These are phyloP conservation scores for Eustalomyia histrio DNA, from an alignment of 2,888 invertebrate genomes.

Conservation along the genomic window DNA sequence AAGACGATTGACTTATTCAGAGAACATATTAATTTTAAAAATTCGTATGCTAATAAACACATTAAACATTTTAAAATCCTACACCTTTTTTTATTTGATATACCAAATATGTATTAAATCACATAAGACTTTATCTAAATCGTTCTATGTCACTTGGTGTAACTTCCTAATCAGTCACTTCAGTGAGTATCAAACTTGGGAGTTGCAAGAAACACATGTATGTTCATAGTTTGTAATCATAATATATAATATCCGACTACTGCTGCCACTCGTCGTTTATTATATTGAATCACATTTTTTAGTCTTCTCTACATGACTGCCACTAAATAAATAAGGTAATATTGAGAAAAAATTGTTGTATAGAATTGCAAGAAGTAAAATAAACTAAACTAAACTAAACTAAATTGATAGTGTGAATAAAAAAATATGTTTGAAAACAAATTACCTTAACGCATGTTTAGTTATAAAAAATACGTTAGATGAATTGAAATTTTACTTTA, in stretches of 20 bases:
- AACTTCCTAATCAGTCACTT: too few relatives aligned
- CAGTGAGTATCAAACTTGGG: too few relatives aligned
- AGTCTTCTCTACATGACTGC: conserved; percentile 42
- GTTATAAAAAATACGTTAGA: background rate
- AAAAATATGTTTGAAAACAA: conserved; percentile 40
- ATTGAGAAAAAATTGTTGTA: conserved; percentile 46
- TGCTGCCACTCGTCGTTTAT: conserved; percentile 12
- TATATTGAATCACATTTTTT: conserved; percentile 54
- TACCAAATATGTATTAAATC: too few relatives aligned
- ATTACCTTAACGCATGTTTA: conserved; percentile 62
- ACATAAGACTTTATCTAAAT: too few relatives aligned
- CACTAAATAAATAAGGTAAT: conserved; percentile 51
- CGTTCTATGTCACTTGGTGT: too few relatives aligned
- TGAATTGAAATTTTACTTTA: background rate
- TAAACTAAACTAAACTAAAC: conserved; percentile 3
- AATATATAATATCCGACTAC: background rate
- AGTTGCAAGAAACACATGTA: too few relatives aligned
- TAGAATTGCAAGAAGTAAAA: conserved; percentile 10
- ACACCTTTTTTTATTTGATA: too few relatives aligned
- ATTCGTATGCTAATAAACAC: too few relatives aligned
- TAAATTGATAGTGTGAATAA: background rate
- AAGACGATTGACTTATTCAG: too few relatives aligned
- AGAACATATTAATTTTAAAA: too few relatives aligned
- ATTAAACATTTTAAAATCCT: too few relatives aligned
- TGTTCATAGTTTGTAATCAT: too few relatives aligned